phyloP scores from a whole-genome alignment of 2,113 vertebrate species.

The Bubalus kerabau region DNA sequence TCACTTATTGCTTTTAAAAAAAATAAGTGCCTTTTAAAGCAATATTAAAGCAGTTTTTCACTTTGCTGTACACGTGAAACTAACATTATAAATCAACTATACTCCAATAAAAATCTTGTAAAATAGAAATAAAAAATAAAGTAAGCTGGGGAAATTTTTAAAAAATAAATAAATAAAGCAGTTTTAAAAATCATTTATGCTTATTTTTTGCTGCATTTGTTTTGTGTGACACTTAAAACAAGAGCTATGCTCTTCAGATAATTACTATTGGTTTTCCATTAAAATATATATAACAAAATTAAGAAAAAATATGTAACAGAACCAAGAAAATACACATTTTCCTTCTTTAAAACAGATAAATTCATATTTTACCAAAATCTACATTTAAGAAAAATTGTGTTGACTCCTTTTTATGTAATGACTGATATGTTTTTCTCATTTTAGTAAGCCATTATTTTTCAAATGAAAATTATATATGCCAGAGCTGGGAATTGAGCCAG shows the following conservation, averaged over 20 bases:
- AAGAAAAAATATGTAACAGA: slow-evolving; percentile 1
- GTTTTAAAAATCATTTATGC: not conserved
- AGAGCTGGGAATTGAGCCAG: slow-evolving; percentile 66
- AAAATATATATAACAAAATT: not conserved
- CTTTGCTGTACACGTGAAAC: not conserved
- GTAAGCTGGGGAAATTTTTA: not conserved
- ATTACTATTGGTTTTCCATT: not conserved
- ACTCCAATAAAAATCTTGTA: not conserved
- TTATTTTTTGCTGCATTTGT: not conserved
- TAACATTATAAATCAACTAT: not conserved
- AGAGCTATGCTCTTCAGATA: not conserved
- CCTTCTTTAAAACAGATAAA: slow-evolving; percentile 15
- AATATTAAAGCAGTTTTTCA: not conserved
- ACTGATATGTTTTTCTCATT: slow-evolving; percentile 40
- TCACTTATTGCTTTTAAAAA: not conserved
- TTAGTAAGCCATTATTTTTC: slow-evolving; percentile 35
- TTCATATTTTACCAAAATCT: not conserved
- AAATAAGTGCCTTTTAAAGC: slow-evolving; percentile 1
- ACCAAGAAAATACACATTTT: not conserved
- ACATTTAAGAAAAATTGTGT: not conserved
- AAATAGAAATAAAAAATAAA: not conserved
- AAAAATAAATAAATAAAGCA: not conserved
- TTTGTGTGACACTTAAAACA: not conserved
- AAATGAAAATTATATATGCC: slow-evolving; percentile 56
- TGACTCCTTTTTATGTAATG: slow-evolving; percentile 39